Base-by-base conservation (phyloP, 2,888 invertebrate genomes). In the Escarpia spicata region DNA sequence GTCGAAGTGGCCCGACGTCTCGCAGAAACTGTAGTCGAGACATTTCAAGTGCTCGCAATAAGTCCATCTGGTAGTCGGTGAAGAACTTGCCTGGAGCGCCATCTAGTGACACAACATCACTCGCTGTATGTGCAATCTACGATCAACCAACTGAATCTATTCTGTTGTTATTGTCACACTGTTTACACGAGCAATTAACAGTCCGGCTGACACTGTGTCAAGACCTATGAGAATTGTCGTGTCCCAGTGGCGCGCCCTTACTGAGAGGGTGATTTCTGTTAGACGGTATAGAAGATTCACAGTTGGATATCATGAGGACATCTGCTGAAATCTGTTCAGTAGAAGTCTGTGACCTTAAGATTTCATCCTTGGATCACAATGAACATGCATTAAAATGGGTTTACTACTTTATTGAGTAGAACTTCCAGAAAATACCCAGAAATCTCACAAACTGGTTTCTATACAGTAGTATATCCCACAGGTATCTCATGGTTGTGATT, bases 31-130 rank as follows among this genome's bases (percentile, higher is more conserved):
- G 97, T 91, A 98, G 96, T 31, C 97, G 96, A 0, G 97, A 97
- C 97, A 98, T 97, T 96, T 97, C 97, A 93, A 97, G 95, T 0
- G 97, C 97, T 93, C 97, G 97, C 93, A 97, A 97, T 91, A 97
- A 96, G 95, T 98, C 97, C 97, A 97, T 97, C 94, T 96, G 95
- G 93, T 96, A 96, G 94, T 96, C 96, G 37, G 95, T 93, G n/a
- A 96, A 94, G 75, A 95, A 92, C 43, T 94, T 93, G 15, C 60
- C 91, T 43, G 45, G 4, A 1, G 75, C 10, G 3, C 43, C n/a
- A 43, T 92, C 45, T 37, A 37, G 58, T 92, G 60, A 26, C 75
- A 52, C 52, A 75, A 75, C 75, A 75, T 26, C n/a, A 26, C 75
- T 26, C 0, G 43, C 2, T 91, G 91, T 91, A 31, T n/a, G 43